A percentile compares a stretch with the other conserved stretches of the same genome.
Conservation (phyloP, 2,888 invertebrate species). For the Malthinus flaveolus region DNA sequence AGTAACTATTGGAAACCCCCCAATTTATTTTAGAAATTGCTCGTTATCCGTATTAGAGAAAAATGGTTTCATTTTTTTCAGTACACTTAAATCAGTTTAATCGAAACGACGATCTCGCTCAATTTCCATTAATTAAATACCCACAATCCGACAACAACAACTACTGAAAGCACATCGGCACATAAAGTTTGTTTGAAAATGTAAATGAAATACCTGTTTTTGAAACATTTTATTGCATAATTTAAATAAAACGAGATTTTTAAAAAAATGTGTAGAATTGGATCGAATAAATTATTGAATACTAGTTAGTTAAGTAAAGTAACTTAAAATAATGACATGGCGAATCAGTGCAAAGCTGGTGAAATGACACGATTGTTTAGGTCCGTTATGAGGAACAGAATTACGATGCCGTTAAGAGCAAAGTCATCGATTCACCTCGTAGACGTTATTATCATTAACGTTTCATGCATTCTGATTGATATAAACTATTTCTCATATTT, state of each 20-base stretch:
- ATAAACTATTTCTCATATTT: slow-evolving; percentile 16
- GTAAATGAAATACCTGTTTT: slow-evolving; percentile 2
- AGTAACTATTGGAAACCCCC: no score
- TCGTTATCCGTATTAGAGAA: no score
- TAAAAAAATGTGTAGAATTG: slow-evolving; percentile 2
- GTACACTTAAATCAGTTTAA: background rate
- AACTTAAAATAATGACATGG: slow-evolving; percentile 39
- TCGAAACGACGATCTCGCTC: slow-evolving; percentile 1
- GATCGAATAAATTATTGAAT: slow-evolving; percentile 19
- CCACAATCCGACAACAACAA: no score
- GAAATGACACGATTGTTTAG: slow-evolving; percentile 52
- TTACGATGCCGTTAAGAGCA: slow-evolving; percentile 51
- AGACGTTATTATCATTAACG: slow-evolving; percentile 34
- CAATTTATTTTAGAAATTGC: no score
- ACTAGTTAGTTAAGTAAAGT: slow-evolving; percentile 23
- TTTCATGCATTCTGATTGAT: slow-evolving; percentile 32
- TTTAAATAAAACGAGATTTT: background rate
- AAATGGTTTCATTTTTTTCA: no score
- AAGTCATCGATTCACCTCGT: slow-evolving; percentile 51
- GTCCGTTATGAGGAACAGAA: slow-evolving; percentile 49
- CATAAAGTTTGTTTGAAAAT: background rate
- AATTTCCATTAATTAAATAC: slow-evolving; percentile 6
- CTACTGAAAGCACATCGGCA: background rate
- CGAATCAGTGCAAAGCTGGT: slow-evolving; percentile 50
- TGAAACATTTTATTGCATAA: slow-evolving; percentile 1